These are phyloP conservation scores for Heliconius charithonia DNA, from an alignment of 2,888 invertebrate species.

Conservation along the genomic window DNA sequence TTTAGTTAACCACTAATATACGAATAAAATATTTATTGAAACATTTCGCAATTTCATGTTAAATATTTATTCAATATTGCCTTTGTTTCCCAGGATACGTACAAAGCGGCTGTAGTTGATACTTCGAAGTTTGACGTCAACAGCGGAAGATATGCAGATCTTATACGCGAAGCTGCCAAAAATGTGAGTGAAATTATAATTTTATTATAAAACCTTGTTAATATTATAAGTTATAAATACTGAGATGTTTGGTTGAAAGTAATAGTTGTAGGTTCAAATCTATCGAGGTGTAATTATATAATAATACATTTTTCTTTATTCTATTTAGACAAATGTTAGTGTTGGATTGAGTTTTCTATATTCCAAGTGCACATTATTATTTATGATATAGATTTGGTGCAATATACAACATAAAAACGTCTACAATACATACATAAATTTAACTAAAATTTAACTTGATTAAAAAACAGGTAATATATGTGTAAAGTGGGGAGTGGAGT, in stretches of 20 bases:
- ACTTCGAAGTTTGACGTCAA: slow-evolving; percentile 44
- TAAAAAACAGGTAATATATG: background rate
- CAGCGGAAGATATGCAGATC: slow-evolving; percentile 48
- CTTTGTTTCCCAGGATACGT: slow-evolving; percentile 59
- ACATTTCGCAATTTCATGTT: background rate
- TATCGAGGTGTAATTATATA: background rate
- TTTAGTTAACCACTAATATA: background rate
- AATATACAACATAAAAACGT: background rate
- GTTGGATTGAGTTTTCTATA: background rate
- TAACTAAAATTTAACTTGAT: background rate
- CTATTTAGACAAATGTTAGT: background rate
- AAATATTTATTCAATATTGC: background rate
- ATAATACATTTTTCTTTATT: background rate
- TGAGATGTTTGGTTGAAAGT: background rate
- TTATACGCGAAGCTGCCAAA: slow-evolving; percentile 58
- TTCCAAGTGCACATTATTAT: too few relatives aligned
- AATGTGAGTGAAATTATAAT: slow-evolving; percentile 53
- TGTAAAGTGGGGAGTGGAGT: too few relatives aligned
- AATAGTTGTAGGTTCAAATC: background rate
- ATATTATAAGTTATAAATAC: background rate
- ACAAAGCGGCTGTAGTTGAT: slow-evolving; percentile 58
- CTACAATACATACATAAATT: background rate
- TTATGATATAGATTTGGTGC: too few relatives aligned
- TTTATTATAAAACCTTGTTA: background rate
- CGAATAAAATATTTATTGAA: background rate